These are phyloP conservation scores for Enteromius radiatus DNA, from an alignment of 2,797 vertebrate genomes.

Conservation along the genomic window DNA sequence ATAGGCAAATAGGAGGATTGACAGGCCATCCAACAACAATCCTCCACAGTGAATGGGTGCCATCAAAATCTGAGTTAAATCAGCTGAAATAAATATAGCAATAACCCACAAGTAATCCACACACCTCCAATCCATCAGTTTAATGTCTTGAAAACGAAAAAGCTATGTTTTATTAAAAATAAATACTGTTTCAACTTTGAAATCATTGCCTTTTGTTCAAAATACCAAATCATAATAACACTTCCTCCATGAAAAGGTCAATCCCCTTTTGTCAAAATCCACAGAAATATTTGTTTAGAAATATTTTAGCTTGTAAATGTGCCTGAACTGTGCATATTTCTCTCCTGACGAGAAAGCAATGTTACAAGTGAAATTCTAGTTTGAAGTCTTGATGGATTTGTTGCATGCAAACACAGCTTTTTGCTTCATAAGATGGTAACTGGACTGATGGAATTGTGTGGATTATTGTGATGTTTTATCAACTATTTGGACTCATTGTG, in stretches of 20 bases:
- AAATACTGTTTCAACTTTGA: too few relatives aligned
- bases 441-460: neutral
- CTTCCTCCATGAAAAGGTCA: neutral
- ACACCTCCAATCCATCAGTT: neutral
- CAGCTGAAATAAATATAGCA: neutral
- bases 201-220: neutral
- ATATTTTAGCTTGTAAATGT: neutral
- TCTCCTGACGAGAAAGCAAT: neutral
- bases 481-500: neutral
- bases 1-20: neutral
- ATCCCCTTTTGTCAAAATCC: neutral
- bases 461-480: neutral
- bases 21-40: neutral
- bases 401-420: neutral
- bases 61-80: neutral
- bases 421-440: neutral
- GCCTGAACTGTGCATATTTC: neutral
- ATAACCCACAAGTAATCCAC: neutral
- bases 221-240: neutral
- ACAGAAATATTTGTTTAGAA: neutral
- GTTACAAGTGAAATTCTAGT: neutral
- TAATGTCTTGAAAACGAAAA: neutral
- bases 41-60: conserved; percentile 1
- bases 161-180: neutral
- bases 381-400: neutral